Evolutionary conservation across 2,888 invertebrate genomes (phyloP), one percentile per base, ranked within the genome.

Genomic region (Cyclophora albipunctata): DNA sequence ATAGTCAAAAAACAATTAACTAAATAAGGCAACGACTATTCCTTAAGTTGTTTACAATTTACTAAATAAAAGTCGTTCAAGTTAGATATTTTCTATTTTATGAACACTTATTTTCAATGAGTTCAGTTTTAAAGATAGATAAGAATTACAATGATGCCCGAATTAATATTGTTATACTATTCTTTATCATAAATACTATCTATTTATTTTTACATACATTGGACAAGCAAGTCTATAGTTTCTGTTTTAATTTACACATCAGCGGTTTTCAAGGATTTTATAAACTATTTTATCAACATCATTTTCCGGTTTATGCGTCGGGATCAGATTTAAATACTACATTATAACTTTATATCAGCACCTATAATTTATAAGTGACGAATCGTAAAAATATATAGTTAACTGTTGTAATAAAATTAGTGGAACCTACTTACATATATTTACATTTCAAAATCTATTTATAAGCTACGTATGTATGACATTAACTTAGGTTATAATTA

Each of bases 11-110:
- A 88, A 87, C 75, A 86, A 88, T 81, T 69, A 87, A 87, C 85
- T 86, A 86, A 88, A 86, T 87, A 88, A 88, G 87, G 88, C 88
- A 88, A 86, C 87, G 81, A 84, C 87, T 87, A 87, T 84, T 80
- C 71, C 80, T 80, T 84, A 84, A 63, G 72, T 75, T 74, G 71
- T 83, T 81, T 81, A 81, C 75, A 78, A 79, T 76, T 74, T 66
- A 66, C 60, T 72, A 69, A 65, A 51, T 66, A 74, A 70, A 48
- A 50, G 3, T 43, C 34, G 49, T 48, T 40, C 47, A 48, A 57
- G 55, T 51, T 45, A 45, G 45, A 37, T 20, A 37, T n/a, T 5
- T n/a, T 35, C 4, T 7, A 35, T 34, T n/a, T 45, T 45, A 37
- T 42, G 42, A 47, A 37, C 45, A 45, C 48, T 52, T 49, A 40